Evolutionary conservation across 2,888 invertebrate species (phyloP).

Genomic region (Electrophaes corylata): DNA sequence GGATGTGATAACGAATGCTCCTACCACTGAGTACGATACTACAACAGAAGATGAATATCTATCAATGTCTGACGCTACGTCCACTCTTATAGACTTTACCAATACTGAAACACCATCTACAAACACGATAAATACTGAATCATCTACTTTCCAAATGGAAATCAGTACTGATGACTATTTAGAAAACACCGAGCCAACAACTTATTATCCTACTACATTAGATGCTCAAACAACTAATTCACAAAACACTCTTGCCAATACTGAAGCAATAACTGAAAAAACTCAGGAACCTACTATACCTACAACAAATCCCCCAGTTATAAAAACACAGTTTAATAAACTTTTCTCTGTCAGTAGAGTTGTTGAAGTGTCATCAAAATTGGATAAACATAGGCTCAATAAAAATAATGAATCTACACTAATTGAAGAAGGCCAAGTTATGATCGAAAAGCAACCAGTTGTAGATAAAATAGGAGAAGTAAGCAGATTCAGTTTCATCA

Average conservation of each 20-base stretch:
- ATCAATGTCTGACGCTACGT: conserved; percentile 59
- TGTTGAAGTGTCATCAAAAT: conserved; percentile 87
- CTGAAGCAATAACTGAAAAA: conserved; percentile 47
- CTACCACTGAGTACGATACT: conserved; percentile 49
- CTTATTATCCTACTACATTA: conserved; percentile 60
- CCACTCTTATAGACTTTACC: conserved; percentile 52
- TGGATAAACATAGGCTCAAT: conserved; percentile 84
- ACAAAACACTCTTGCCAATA: conserved; percentile 38
- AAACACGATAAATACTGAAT: conserved; percentile 57
- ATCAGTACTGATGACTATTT: conserved; percentile 72
- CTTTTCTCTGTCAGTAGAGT: conserved; percentile 88
- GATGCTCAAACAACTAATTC: conserved; percentile 52
- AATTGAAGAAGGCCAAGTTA: conserved; percentile 79
- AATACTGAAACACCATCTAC: conserved; percentile 55
- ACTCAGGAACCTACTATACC: conserved; percentile 43
- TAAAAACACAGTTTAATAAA: conserved; percentile 83
- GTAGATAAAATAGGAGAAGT: conserved; percentile 88
- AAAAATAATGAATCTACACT: conserved; percentile 81
- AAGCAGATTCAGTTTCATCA: conserved; percentile 87
- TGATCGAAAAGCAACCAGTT: conserved; percentile 85
- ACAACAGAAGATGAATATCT: conserved; percentile 73
- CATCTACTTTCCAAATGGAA: conserved; percentile 62
- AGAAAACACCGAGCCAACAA: conserved; percentile 62
- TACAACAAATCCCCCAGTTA: conserved; percentile 51
- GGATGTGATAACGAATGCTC: conserved; percentile 49